Percentiles rank a stretch among this genome's conserved stretches.
phyloP scores from a whole-genome alignment of 2,113 vertebrate species.

The Salminus brasiliensis region DNA sequence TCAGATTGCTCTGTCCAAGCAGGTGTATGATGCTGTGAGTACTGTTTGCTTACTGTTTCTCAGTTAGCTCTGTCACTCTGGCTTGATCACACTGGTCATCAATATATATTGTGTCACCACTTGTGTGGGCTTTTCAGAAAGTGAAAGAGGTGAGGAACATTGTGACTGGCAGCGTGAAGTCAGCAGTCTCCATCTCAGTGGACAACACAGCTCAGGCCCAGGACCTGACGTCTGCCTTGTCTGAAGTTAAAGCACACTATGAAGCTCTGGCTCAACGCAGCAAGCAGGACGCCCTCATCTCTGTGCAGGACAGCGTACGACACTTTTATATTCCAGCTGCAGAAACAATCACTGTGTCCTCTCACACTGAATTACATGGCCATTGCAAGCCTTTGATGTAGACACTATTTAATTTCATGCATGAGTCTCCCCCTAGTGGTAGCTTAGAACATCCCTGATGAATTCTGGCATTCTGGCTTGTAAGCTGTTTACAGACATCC shows the following conservation, averaged over 20 bases:
- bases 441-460: not conserved
- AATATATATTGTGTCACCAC: not conserved
- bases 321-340: not conserved
- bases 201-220: slow-evolving; percentile 65
- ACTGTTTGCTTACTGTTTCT: not conserved
- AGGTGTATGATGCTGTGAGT: slow-evolving; percentile 70
- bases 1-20: slow-evolving; percentile 68
- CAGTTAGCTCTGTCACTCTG: not conserved
- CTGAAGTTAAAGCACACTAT: slow-evolving; percentile 66
- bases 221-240: slow-evolving; percentile 64
- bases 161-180: slow-evolving; percentile 61
- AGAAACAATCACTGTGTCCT: not conserved
- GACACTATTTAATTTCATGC: not conserved
- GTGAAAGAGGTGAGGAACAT: slow-evolving; percentile 69
- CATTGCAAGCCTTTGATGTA: not conserved
- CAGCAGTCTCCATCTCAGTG: slow-evolving; percentile 70
- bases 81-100: not conserved
- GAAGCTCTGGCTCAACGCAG: slow-evolving; percentile 65
- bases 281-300: slow-evolving; percentile 66
- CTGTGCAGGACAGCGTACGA: slow-evolving; percentile 67
- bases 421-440: slow-evolving; percentile 44
- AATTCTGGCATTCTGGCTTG: not conserved
- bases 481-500: not conserved
- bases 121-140: slow-evolving; percentile 53
- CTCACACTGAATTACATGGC: not conserved